phyloP scores from a whole-genome alignment of 2,888 invertebrate species.

The Eulithis testata region DNA sequence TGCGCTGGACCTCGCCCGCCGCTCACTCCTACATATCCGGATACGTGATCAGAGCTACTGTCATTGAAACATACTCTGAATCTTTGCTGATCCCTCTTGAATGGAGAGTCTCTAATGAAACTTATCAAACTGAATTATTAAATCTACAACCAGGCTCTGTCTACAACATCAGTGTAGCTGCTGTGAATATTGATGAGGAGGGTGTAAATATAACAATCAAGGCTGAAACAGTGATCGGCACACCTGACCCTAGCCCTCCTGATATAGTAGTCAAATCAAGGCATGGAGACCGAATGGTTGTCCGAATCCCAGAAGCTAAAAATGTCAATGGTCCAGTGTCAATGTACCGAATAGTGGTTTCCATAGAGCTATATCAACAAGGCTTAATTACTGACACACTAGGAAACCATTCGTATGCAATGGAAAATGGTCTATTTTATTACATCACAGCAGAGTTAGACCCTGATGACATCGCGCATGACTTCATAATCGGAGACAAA shows the following conservation, averaged over 20 bases:
- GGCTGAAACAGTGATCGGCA: slow-evolving; percentile 89
- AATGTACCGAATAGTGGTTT: slow-evolving; percentile 89
- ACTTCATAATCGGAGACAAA: slow-evolving; percentile 92
- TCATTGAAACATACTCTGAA: slow-evolving; percentile 85
- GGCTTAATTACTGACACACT: slow-evolving; percentile 86
- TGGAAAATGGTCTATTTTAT: slow-evolving; percentile 88
- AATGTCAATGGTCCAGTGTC: slow-evolving; percentile 92
- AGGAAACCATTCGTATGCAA: slow-evolving; percentile 87
- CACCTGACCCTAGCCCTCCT: slow-evolving; percentile 88
- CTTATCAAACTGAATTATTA: slow-evolving; percentile 83
- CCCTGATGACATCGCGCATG: slow-evolving; percentile 85
- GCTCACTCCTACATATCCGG: slow-evolving; percentile 80
- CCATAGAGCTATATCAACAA: slow-evolving; percentile 86
- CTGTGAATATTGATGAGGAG: slow-evolving; percentile 84
- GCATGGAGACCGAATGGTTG: slow-evolving; percentile 85
- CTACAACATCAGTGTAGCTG: slow-evolving; percentile 90
- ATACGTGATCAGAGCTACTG: slow-evolving; percentile 83
- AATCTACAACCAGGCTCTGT: slow-evolving; percentile 89
- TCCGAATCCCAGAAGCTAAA: slow-evolving; percentile 87
- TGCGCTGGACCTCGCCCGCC: slow-evolving; percentile 85
- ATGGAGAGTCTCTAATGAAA: slow-evolving; percentile 85
- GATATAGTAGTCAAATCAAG: slow-evolving; percentile 87
- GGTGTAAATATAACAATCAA: slow-evolving; percentile 84
- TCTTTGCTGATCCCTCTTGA: slow-evolving; percentile 76
- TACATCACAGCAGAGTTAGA: slow-evolving; percentile 93